Percentiles rank a stretch among this genome's conserved stretches.
Conservation (phyloP, 2,113 vertebrate species). For the Uria aalge region DNA sequence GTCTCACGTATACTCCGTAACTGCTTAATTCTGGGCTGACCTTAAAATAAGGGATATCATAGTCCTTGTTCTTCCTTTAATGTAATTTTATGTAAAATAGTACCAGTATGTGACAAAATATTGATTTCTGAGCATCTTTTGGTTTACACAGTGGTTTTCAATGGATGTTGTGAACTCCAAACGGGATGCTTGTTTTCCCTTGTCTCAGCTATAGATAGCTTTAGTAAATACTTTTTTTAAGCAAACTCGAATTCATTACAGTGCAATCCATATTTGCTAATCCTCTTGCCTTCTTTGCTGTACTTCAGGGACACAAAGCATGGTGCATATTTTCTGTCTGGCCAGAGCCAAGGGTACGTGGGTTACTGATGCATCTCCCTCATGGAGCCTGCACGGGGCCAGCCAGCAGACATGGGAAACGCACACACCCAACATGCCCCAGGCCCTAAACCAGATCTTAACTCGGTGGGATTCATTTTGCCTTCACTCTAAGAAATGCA, state of each 20-base stretch:
- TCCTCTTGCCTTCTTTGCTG: neutral
- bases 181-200: neutral
- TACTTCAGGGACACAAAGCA: neutral
- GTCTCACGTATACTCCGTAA: neutral
- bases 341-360: neutral
- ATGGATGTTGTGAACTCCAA: neutral
- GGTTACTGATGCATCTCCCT: neutral
- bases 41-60: rapidly evolving
- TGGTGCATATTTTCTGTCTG: neutral
- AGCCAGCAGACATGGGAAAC: rapidly evolving
- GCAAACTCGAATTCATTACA: neutral
- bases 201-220: neutral
- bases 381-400: too few species aligned
- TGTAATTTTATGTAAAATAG: neutral
- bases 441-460: neutral
- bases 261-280: neutral
- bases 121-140: neutral
- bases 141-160: neutral
- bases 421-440: rapidly evolving
- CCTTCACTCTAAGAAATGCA: neutral
- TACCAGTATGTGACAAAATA: neutral
- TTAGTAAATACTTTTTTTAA: neutral
- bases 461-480: neutral
- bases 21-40: neutral
- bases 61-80: neutral